Base-by-base conservation (phyloP, 2,888 invertebrate genomes). In the Crepidodera aurea region DNA sequence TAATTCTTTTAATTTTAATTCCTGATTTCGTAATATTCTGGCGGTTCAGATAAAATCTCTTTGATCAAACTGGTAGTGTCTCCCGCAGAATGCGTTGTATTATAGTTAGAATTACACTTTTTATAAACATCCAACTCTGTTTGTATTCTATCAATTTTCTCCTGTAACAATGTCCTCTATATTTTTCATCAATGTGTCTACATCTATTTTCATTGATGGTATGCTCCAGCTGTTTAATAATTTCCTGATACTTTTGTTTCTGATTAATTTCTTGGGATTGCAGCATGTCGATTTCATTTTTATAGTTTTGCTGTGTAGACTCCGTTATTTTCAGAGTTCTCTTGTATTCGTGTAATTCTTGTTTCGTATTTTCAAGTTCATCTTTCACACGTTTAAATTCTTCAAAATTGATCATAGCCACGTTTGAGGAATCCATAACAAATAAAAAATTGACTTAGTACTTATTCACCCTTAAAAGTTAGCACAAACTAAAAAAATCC, bases 291-390 rank as follows among this genome's bases (percentile, higher is more conserved):
- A 73, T 70, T 68, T 75, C 74, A 42, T 69, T 67, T 65, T 65
- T 67, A 16, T 69, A 74, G 29, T 77, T 76, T 25, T 42, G 51
- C 51, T 76, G 70, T 19, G 76, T 51, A 10, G 70, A 64, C 51
- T 65, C 66, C 1, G 65, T 51, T 25, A 70, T 40, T 53, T 71
- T 65, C 12, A 75, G 29, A 61, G 76, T 70, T 29, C 73, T 65
- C 42, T 72, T 73, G 37, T 60, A 63, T 16, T 76, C 72, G 60
- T 77, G 64, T 50, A 74, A 64, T 40, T 69, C 63, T 62, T 78
- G 78, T 40, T 74, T 74, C 27, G 66, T 55, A 3, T 40, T 32
- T 27, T 77, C 76, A 12, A 72, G 39, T 32, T 74, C 70, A 15
- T 12, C n/a, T 13, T 37, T 18, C 12, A 15, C 18, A 10, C 19